Evolutionary conservation across 2,888 invertebrate genomes (phyloP).

Genomic region (Acronicta psi): DNA sequence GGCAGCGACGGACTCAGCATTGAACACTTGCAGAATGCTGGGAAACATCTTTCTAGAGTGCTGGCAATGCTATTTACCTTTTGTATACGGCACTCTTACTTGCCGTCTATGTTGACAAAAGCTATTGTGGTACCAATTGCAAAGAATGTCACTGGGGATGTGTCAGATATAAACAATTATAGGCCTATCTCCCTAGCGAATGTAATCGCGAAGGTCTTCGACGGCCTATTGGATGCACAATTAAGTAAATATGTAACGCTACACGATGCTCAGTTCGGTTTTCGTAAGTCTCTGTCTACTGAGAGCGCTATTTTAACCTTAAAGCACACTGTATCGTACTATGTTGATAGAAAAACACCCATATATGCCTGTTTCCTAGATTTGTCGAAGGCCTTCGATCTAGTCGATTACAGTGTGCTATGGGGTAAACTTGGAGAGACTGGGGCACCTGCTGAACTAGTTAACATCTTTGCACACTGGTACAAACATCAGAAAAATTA

Average conservation of each 20-base stretch:
- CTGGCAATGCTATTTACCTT: conserved; percentile 5
- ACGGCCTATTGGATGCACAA: conserved; percentile 5
- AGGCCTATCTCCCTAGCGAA: conserved; percentile 7
- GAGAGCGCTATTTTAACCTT: conserved; percentile 6
- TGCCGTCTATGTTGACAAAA: conserved; percentile 2
- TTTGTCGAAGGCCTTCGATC: conserved; percentile 6
- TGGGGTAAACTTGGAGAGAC: conserved; percentile 4
- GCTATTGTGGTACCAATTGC: conserved; percentile 6
- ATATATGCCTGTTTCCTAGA: conserved; percentile 6
- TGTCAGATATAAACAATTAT: conserved; percentile 3
- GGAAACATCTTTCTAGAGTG: neutral
- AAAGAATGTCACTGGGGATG: conserved; percentile 6
- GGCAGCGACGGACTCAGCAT: conserved; percentile 2
- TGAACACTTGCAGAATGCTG: conserved; percentile 5
- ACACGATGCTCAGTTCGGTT: conserved; percentile 7
- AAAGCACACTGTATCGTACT: conserved; percentile 7
- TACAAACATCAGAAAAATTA: conserved; percentile 6
- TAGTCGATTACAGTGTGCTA: conserved; percentile 5
- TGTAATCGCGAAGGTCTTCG: conserved; percentile 7
- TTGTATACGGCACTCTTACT: conserved; percentile 7
- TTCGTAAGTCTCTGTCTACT: conserved; percentile 7
- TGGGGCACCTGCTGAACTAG: conserved; percentile 4
- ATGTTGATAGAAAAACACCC: conserved; percentile 1
- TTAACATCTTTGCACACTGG: conserved; percentile 3
- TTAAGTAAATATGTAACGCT: neutral